Percentiles rank a stretch among this genome's conserved stretches.
Evolutionary conservation across 2,113 vertebrate genomes (phyloP).

Genomic region (Prinia subflava): DNA sequence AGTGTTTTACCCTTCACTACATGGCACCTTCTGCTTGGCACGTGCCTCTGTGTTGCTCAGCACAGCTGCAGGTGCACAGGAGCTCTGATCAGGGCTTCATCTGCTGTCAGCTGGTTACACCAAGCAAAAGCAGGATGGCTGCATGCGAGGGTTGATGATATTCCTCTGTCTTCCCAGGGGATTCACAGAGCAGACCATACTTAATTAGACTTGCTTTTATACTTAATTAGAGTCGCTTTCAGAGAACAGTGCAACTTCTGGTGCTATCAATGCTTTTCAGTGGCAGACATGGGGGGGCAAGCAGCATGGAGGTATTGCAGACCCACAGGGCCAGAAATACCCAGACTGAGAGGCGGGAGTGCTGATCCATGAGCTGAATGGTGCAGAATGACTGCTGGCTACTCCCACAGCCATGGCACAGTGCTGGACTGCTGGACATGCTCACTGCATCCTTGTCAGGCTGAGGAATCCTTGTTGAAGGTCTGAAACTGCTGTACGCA

Average conservation of each 20-base stretch:
- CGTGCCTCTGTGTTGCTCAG: rapidly evolving
- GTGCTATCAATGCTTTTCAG: neutral
- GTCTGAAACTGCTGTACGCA: neutral
- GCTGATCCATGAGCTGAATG: neutral
- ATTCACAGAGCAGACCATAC: neutral
- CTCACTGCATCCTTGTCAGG: neutral
- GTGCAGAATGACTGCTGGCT: neutral
- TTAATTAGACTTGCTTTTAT: neutral
- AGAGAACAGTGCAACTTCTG: neutral
- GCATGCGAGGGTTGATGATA: neutral
- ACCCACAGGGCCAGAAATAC: neutral
- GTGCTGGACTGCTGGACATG: neutral
- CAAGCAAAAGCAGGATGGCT: neutral
- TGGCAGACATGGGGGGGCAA: neutral
- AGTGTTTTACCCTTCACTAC: neutral
- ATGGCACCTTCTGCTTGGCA: neutral
- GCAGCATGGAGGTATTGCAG: neutral
- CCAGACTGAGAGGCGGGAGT: neutral
- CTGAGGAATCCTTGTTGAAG: neutral
- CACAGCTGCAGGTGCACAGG: rapidly evolving
- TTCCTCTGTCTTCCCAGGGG: neutral
- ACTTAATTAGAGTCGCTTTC: neutral
- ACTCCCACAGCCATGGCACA: neutral
- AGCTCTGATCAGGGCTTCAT: neutral
- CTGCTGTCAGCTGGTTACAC: neutral